Conservation (phyloP, 2,888 invertebrate genomes). For the Cataglyphis livida region DNA sequence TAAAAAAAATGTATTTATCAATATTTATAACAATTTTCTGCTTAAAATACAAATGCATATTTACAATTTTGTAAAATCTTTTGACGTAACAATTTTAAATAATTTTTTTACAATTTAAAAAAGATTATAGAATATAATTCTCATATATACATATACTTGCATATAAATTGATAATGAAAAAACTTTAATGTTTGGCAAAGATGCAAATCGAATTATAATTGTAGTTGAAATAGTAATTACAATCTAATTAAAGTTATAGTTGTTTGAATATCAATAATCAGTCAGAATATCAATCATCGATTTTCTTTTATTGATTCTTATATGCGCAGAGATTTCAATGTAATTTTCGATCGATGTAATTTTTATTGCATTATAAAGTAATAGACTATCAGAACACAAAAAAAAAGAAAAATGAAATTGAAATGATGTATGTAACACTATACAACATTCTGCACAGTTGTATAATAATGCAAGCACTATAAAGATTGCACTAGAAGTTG, state of each 20-base stretch:
- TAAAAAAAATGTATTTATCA: neutral
- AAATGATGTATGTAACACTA: neutral
- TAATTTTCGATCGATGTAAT: neutral
- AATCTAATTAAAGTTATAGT: neutral
- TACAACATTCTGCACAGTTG: neutral
- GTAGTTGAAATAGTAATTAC: too few species aligned
- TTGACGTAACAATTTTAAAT: neutral
- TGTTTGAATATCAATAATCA: conserved; percentile 55
- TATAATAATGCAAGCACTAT: neutral
- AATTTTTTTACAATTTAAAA: neutral
- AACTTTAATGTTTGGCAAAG: neutral
- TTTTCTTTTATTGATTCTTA: conserved; percentile 60
- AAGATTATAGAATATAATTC: neutral
- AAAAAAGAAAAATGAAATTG: neutral
- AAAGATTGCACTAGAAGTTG: neutral
- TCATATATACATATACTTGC: neutral
- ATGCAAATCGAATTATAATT: neutral
- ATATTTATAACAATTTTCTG: neutral
- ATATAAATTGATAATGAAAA: neutral
- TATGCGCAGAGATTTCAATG: neutral
- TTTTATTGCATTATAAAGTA: neutral
- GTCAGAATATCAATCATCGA: conserved; percentile 70
- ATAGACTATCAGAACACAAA: neutral
- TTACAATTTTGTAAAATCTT: neutral
- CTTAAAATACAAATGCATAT: neutral